phyloP scores from a whole-genome alignment of 1,140 invertebrate genomes.

The Trichogramma pretiosum region DNA sequence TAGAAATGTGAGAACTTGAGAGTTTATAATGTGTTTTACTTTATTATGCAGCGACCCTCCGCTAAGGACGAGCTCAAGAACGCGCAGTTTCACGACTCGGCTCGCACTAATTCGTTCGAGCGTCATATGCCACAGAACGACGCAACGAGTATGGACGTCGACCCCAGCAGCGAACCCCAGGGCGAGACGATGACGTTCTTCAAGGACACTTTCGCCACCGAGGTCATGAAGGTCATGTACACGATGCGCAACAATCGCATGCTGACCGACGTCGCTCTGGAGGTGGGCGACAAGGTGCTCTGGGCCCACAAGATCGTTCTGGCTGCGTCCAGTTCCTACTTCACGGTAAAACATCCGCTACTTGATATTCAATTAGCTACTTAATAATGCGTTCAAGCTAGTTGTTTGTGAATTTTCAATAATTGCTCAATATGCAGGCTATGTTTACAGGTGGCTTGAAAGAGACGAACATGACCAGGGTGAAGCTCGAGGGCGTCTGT shows the following conservation, averaged over 20 bases:
- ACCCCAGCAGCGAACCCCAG: too few species aligned
- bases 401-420: constrained; percentile 1
- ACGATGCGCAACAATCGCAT: constrained; percentile 81
- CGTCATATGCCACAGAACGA: too few species aligned
- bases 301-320: constrained; percentile 86
- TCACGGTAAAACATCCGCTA: constrained; percentile 58
- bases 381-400: not conserved
- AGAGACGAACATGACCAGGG: constrained; percentile 76
- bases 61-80: too few species aligned
- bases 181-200: constrained; percentile 80
- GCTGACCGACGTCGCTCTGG: constrained; percentile 80
- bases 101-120: too few species aligned
- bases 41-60: too few species aligned
- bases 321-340: constrained; percentile 89
- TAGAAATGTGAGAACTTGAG: too few species aligned
- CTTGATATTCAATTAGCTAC: not conserved
- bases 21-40: too few species aligned
- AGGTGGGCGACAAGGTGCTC: constrained; percentile 77
- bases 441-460: constrained; percentile 86
- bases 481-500: constrained; percentile 79
- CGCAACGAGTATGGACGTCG: too few species aligned
- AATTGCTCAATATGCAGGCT: constrained; percentile 50
- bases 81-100: too few species aligned
- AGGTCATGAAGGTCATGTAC: constrained; percentile 82
- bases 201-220: constrained; percentile 74